Conservation (phyloP, 2,113 vertebrate genomes). For the Boulengeromyrus knoepffleri region DNA sequence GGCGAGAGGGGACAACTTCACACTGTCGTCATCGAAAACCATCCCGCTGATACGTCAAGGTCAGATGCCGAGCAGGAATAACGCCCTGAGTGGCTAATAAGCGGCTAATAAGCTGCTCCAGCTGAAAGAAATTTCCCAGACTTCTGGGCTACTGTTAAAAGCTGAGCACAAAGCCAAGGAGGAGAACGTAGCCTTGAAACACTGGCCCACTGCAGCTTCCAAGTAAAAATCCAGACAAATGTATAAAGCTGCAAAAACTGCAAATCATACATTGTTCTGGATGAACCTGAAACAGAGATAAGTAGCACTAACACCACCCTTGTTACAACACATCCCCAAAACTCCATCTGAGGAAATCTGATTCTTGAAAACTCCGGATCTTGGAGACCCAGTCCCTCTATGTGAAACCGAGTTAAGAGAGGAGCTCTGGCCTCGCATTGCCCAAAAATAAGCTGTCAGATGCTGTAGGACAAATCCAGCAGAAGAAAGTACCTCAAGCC, state of each 20-base stretch:
- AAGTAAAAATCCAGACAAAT: background rate
- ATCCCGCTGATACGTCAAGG: background rate
- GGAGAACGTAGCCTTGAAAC: background rate
- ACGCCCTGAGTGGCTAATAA: too few species aligned
- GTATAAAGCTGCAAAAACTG: background rate
- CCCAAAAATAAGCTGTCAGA: constrained; percentile 60
- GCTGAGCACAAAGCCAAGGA: background rate
- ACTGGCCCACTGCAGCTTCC: background rate
- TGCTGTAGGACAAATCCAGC: constrained; percentile 69
- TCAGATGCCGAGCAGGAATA: background rate
- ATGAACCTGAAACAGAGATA: background rate
- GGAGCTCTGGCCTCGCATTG: background rate
- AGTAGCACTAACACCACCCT: background rate
- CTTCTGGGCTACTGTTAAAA: background rate
- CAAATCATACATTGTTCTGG: background rate
- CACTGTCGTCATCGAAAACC: background rate
- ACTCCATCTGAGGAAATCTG: background rate
- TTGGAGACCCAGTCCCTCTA: background rate
- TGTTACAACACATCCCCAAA: background rate
- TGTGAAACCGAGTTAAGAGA: background rate
- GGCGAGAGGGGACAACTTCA: background rate
- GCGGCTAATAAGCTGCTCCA: background rate
- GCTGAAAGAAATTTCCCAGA: background rate
- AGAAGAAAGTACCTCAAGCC: background rate
- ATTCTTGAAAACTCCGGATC: background rate